Percentiles rank a stretch among this genome's conserved stretches.
These are phyloP conservation scores for Melanotaenia pygmaea DNA, from an alignment of 2,797 vertebrate genomes.

Conservation along the genomic window DNA sequence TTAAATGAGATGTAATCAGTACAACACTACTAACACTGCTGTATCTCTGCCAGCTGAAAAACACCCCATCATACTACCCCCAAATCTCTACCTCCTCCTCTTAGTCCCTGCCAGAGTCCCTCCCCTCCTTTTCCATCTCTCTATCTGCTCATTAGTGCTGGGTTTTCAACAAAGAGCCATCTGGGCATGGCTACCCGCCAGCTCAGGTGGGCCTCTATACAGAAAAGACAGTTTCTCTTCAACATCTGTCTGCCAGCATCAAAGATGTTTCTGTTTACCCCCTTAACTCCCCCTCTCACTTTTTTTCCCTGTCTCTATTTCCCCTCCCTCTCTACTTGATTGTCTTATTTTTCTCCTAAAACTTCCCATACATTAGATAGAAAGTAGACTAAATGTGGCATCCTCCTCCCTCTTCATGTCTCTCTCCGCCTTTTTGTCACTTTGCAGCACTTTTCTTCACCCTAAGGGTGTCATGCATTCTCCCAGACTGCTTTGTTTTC, in stretches of 20 bases:
- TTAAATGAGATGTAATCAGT: constrained; percentile 66
- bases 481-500: constrained; percentile 62
- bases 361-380: constrained; percentile 54
- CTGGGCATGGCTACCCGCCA: constrained; percentile 79
- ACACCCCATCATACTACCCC: constrained; percentile 35
- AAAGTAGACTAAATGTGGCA: constrained; percentile 48
- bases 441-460: constrained; percentile 49
- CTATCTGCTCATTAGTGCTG: constrained; percentile 87
- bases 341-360: constrained; percentile 36
- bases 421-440: constrained; percentile 73
- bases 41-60: constrained; percentile 63
- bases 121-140: constrained; percentile 75
- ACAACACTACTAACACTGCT: constrained; percentile 56
- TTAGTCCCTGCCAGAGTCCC: constrained; percentile 57
- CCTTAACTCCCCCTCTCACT: constrained; percentile 49
- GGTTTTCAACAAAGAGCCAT: constrained; percentile 83
- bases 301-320: constrained; percentile 8
- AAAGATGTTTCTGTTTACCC: constrained; percentile 76
- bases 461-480: constrained; percentile 50
- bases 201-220: constrained; percentile 84
- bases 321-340: constrained; percentile 21
- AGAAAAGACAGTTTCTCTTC: constrained; percentile 70
- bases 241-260: constrained; percentile 78
- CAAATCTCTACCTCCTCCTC: constrained; percentile 49
- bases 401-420: constrained; percentile 61